Conservation (phyloP, 2,888 invertebrate species). For the Crossocerus cetratus region DNA sequence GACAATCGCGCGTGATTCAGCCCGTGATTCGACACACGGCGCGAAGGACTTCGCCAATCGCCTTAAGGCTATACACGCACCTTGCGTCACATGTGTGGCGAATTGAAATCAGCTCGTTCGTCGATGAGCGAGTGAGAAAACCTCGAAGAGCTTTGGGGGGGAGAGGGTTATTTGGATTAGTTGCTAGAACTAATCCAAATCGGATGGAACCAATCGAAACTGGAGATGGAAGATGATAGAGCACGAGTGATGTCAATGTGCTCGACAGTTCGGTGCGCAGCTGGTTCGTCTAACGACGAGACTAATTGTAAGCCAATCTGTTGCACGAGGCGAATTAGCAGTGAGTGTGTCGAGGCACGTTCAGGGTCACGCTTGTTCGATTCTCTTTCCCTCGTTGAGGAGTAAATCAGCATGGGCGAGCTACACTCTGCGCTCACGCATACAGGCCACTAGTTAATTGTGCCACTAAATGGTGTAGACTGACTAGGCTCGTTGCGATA, state of each 20-base stretch:
- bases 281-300: neutral
- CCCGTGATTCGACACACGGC: too few species aligned
- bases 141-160: too few species aligned
- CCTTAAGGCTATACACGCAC: too few species aligned
- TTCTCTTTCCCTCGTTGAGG: conserved; percentile 31
- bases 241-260: neutral
- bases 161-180: too few species aligned
- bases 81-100: too few species aligned
- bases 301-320: conserved; percentile 25
- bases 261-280: neutral
- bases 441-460: neutral
- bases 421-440: conserved; percentile 9
- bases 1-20: too few species aligned
- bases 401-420: conserved; percentile 40
- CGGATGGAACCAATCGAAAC: too few species aligned
- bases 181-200: too few species aligned
- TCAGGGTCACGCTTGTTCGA: conserved; percentile 48
- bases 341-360: conserved; percentile 34
- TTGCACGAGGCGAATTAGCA: conserved; percentile 36
- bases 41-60: too few species aligned
- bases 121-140: too few species aligned
- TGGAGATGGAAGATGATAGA: neutral
- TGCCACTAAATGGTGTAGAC: neutral
- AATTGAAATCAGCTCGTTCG: too few species aligned
- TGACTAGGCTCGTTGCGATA: too few species aligned